These are phyloP conservation scores for Drosophila sechellia DNA, from an alignment of 1,140 invertebrate genomes.

Conservation along the genomic window DNA sequence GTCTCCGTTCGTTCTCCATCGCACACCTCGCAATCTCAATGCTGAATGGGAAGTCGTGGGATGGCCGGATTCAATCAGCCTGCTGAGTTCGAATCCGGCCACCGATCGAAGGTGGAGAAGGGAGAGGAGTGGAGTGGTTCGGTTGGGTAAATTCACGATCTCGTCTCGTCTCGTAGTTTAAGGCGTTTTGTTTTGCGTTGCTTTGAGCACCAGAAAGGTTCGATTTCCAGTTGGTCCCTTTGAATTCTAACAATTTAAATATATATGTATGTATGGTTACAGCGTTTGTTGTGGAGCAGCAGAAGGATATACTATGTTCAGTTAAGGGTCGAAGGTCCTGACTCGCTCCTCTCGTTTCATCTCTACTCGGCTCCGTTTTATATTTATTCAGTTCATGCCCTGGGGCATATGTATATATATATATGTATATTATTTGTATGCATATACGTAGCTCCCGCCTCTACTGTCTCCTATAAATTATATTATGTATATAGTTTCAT, in stretches of 20 bases:
- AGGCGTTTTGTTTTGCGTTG: slow-evolving; percentile 58
- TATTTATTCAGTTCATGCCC: slow-evolving; percentile 80
- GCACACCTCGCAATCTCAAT: slow-evolving; percentile 29
- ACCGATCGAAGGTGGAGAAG: slow-evolving; percentile 14
- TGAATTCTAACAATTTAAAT: slow-evolving; percentile 40
- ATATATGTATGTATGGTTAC: slow-evolving; percentile 31
- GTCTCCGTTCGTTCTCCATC: slow-evolving; percentile 32
- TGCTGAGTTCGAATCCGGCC: slow-evolving; percentile 69
- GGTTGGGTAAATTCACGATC: slow-evolving; percentile 76
- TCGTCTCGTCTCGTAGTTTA: slow-evolving; percentile 39
- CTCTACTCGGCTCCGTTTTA: slow-evolving; percentile 37
- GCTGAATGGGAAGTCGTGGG: background rate
- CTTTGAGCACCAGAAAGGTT: slow-evolving; percentile 75
- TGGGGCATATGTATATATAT: slow-evolving; percentile 56
- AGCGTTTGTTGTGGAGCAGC: slow-evolving; percentile 16
- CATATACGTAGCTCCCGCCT: slow-evolving; percentile 44
- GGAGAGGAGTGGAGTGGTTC: slow-evolving; percentile 34
- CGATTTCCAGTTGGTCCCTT: slow-evolving; percentile 41
- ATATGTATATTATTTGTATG: slow-evolving; percentile 41
- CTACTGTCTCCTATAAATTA: slow-evolving; percentile 52
- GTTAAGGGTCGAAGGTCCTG: slow-evolving; percentile 14
- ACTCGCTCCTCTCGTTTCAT: slow-evolving; percentile 15
- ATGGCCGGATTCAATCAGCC: slow-evolving; percentile 61
- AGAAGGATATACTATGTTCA: slow-evolving; percentile 27
- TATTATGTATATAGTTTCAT: slow-evolving; percentile 51